These are phyloP conservation scores for Alviniconcha marisindica DNA, from an alignment of 1,140 invertebrate species.

Conservation along the genomic window DNA sequence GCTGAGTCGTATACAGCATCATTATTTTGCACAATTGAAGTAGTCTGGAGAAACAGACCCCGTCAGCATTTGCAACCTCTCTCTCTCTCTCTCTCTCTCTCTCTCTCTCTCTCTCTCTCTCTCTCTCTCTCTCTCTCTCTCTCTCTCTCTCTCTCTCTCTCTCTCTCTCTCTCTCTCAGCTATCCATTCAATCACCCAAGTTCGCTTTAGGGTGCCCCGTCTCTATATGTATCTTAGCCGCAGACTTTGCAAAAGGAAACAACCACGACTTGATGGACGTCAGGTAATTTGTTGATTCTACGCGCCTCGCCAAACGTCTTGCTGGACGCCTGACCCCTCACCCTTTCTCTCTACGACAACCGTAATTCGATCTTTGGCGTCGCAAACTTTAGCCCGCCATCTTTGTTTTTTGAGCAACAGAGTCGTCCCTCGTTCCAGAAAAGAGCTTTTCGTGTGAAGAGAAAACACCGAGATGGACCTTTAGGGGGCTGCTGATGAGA, in stretches of 20 bases:
- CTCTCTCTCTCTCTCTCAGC: background rate
- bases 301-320: background rate
- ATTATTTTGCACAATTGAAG: too few relatives aligned
- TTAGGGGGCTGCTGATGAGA: constrained; percentile 12
- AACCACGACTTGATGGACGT: background rate
- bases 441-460: background rate
- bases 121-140: constrained; percentile 3
- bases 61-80: too few relatives aligned
- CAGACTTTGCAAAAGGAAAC: constrained; percentile 11
- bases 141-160: constrained; percentile 1
- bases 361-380: background rate
- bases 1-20: too few relatives aligned
- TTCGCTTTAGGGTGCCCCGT: too few relatives aligned
- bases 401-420: background rate
- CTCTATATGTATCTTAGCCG: background rate
- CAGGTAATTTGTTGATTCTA: constrained; percentile 4
- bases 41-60: too few relatives aligned
- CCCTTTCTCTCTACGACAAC: background rate
- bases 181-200: too few relatives aligned
- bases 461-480: background rate
- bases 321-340: background rate
- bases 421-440: background rate
- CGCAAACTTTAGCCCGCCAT: background rate
- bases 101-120: constrained; percentile 11
- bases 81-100: constrained; percentile 21